Base-by-base conservation (phyloP, 1,140 invertebrate genomes). In the Calephelis virginiensis region DNA sequence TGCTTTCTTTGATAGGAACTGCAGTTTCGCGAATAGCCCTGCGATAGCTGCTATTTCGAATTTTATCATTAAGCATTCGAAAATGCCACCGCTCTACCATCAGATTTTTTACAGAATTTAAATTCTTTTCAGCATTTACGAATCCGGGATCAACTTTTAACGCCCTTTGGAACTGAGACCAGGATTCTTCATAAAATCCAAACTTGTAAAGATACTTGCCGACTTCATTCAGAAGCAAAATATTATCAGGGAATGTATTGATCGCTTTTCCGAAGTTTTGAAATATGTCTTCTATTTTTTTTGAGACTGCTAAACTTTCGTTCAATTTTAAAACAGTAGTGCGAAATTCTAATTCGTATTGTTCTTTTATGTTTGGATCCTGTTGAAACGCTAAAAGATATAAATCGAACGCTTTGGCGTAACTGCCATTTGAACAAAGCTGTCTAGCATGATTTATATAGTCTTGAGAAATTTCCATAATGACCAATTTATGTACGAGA, bases 51-150 rank as follows among this genome's bases (percentile, higher is more conserved):
- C 90, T 78, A 89, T 97, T 97, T 64, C 96, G 90, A 28, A 81
- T 76, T 56, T 83, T 91, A 85, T 96, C 96, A 91, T 97, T 97
- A 5, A 97, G 79, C 96, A 97, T 97, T 65, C 94, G 86, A 83
- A 95, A 96, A 83, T 97, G 96, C 96, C 96, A 97, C 53, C 96
- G 86, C 70, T 95, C 94, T 43, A 97, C 92, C 40, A 92, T 72
- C 8, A 83, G 64, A 71, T 88, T 87, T 73, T 92, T 92, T 3
- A 91, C 67, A 37, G 83, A 82, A 61, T 92, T 91, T 0, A 92
- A 74, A 74, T 89, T 85, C 69, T 84, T 90, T 67, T 92, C 89
- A 28, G 86, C 80, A 67, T 71, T 71, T 3, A 89, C 85, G 68
- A 74, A 83, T 8, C 74, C 68, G 2, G 78, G 66, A 40, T 91